Evolutionary conservation across 1,140 invertebrate genomes (phyloP), one percentile per base, ranked within the genome.

Genomic region (Drosophila biarmipes): DNA sequence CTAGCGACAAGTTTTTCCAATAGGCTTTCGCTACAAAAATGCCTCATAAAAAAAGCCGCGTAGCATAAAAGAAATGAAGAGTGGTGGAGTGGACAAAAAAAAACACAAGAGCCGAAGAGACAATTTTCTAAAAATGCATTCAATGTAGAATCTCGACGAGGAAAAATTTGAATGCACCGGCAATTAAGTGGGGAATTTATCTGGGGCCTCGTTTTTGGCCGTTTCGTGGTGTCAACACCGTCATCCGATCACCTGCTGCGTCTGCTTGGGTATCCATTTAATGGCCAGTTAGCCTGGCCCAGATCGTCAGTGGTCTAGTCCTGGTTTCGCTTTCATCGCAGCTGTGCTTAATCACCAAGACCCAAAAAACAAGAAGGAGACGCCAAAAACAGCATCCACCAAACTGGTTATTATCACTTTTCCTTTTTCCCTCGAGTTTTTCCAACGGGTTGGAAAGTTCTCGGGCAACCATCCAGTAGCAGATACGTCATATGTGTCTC

Each of bases 21-120:
- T 78, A 31, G 71, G 84, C 84, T 87, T 87, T 87, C 84, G 84
- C 84, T 87, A 84, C 84, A 87, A 87, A 87, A 87, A 87, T 87
- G 75, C 84, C 63, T 87, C 82, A 84, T 89, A 89, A 89, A 79
- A 81, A 61, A 46, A 46, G 21, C 75, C 48, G 75, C 59, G 68
- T 53, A 61, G 52, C 71, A 67, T 64, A 52, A 73, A 61, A 27
- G 43, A 77, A 66, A 73, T 58, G 49, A 59, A 59, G 52, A 55
- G 49, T 37, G 42, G 53, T 4, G 24, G 24, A 24, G 24, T 4
- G 24, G 43, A n/a, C n/a, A 46, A 49, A 75, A 43, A 46, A 52
- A 52, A 46, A 76, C 42, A 7, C 14, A 59, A 62, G 48, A 69
- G 27, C n/a, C 27, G 31, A 51, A 43, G 62, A 46, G 71, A 59